Base-by-base conservation (phyloP, 2,797 vertebrate genomes). In the Philypnodon macrostomus region DNA sequence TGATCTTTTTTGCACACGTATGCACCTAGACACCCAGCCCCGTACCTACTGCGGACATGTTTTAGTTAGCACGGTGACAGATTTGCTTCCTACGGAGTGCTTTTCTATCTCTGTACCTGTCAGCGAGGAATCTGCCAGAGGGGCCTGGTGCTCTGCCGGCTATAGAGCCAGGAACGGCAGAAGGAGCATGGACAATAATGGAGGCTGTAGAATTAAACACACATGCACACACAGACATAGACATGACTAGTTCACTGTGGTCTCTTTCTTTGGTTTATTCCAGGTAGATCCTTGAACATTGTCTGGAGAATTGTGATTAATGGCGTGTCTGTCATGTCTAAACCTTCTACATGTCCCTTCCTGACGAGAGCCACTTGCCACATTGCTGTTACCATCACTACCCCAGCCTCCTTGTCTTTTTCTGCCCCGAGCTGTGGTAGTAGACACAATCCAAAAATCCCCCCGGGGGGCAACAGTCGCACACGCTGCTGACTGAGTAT, bases 21-120 rank as follows among this genome's bases (percentile, higher is more conserved):
- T 14, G 32, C 63, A 44, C 72, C n/a, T 11, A 47, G 32, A 73
- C 66, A 67, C 37, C 50, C 53, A 49, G 54, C 57, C 53, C 57
- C 53, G 46, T 42, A 35, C 56, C 49, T 40, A 32, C 54, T 66
- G 32, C 63, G 85, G 85, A 85, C 76, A 81, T 79, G 81, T 84
- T 87, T 81, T 88, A 85, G 83, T 88, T 81, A 82, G 77, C 58
- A 45, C 54, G 11, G 58, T 80, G 81, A 87, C 81, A 77, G 82
- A 88, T 84, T 77, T 71, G 68, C 73, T 79, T 78, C 74, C 76
- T 76, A 50, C 70, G 49, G 73, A 80, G 74, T 61, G 68, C 57
- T 72, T 79, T 84, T 70, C 63, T 70, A 56, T 74, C 70, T 71
- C 73, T 77, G 56, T 85, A 87, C 82, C 87, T 89, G 88, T 85